phyloP scores from a whole-genome alignment of 2,797 vertebrate genomes.

The Labeo calbasu region DNA sequence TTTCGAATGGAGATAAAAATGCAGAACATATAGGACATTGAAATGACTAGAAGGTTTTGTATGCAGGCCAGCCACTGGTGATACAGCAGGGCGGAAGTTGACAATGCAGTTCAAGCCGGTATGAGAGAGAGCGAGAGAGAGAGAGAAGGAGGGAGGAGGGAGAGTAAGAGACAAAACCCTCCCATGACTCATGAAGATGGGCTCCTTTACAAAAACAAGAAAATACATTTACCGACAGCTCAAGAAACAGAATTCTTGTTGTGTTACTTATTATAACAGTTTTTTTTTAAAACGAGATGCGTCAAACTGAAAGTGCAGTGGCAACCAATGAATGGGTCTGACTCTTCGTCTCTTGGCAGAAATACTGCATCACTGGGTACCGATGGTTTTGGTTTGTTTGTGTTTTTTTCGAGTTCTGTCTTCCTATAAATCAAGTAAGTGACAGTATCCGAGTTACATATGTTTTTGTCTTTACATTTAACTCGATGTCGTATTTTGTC shows the following conservation, averaged over 20 bases:
- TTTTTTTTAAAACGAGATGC: not conserved
- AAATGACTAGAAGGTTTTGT: conserved; percentile 30
- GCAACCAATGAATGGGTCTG: conserved; percentile 54
- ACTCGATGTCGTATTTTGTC: not conserved
- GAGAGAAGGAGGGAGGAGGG: conserved; percentile 13
- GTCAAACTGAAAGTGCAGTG: conserved; percentile 54
- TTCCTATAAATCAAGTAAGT: conserved; percentile 30
- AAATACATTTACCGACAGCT: not conserved
- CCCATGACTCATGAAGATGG: conserved; percentile 46
- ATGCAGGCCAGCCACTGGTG: conserved; percentile 44
- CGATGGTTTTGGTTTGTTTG: conserved; percentile 36
- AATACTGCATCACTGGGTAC: conserved; percentile 20
- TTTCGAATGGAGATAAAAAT: not conserved
- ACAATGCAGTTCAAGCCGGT: conserved; percentile 55
- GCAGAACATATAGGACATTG: not conserved
- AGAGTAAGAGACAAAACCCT: conserved; percentile 17
- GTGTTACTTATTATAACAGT: not conserved
- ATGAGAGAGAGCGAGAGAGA: conserved; percentile 25
- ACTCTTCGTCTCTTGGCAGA: conserved; percentile 15
- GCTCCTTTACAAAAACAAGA: not conserved
- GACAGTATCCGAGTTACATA: not conserved
- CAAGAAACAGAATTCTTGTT: not conserved
- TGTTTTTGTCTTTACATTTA: conserved; percentile 1
- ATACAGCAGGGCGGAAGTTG: conserved; percentile 58
- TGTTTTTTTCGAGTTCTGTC: not conserved